A percentile compares a stretch with the other conserved stretches of the same genome.
phyloP scores from a whole-genome alignment of 2,888 invertebrate species.

The Drosophila flavopinicola region DNA sequence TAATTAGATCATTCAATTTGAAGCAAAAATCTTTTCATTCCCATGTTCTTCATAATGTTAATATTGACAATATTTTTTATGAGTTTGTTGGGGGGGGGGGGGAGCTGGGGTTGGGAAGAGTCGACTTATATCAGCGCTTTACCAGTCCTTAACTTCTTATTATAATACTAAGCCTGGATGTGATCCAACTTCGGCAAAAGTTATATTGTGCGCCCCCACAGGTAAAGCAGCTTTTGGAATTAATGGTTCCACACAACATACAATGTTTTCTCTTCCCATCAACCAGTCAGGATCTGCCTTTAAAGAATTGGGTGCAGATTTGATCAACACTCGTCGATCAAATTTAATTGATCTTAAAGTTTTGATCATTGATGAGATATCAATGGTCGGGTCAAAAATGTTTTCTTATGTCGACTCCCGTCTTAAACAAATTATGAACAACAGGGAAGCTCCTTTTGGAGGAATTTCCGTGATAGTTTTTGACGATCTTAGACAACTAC shows the following conservation, averaged over 20 bases:
- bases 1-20: background rate
- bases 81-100: slow-evolving; percentile 38
- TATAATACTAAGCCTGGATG: slow-evolving; percentile 8
- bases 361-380: slow-evolving; percentile 19
- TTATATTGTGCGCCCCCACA: slow-evolving; percentile 15
- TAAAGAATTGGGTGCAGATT: slow-evolving; percentile 9
- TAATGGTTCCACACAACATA: slow-evolving; percentile 12
- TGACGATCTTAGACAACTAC: slow-evolving; percentile 21
- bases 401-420: slow-evolving; percentile 9
- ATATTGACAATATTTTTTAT: slow-evolving; percentile 4
- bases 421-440: slow-evolving; percentile 12
- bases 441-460: slow-evolving; percentile 3
- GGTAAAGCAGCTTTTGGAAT: slow-evolving; percentile 16
- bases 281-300: slow-evolving; percentile 10
- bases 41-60: slow-evolving; percentile 4
- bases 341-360: slow-evolving; percentile 15
- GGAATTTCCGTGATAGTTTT: slow-evolving; percentile 26
- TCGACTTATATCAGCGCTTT: slow-evolving; percentile 14
- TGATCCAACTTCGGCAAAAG: slow-evolving; percentile 8
- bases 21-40: background rate
- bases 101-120: slow-evolving; percentile 38
- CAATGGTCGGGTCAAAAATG: slow-evolving; percentile 18
- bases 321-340: slow-evolving; percentile 4
- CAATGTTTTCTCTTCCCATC: slow-evolving; percentile 18
- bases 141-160: background rate